A percentile compares a stretch with the other conserved stretches of the same genome.
Evolutionary conservation across 1,140 invertebrate genomes (phyloP).

Genomic region (Diorhabda sublineata): DNA sequence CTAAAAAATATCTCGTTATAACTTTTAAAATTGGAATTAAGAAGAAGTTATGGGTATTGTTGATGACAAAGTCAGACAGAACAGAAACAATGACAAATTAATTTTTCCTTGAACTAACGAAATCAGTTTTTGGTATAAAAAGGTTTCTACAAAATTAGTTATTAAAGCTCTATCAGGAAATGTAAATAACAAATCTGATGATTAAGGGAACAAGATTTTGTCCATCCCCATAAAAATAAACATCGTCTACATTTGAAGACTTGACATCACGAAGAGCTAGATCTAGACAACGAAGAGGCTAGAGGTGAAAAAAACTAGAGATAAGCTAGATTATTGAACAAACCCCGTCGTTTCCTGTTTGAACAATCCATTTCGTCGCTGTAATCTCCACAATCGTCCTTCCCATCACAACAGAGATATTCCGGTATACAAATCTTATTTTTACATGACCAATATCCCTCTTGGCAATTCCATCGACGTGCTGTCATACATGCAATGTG

Average conservation of each 20-base stretch:
- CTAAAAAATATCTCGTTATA: too few relatives aligned
- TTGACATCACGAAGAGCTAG: slow-evolving; percentile 20
- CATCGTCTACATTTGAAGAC: slow-evolving; percentile 20
- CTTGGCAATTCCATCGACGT: slow-evolving; percentile 42
- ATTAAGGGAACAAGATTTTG: neutral
- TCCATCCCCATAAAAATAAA: slow-evolving; percentile 4
- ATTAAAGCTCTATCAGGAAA: neutral
- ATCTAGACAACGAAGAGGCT: slow-evolving; percentile 4
- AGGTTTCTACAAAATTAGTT: neutral
- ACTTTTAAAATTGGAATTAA: too few relatives aligned
- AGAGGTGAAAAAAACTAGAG: neutral
- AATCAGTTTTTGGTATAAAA: neutral
- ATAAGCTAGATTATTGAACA: slow-evolving; percentile 32
- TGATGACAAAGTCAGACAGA: too few relatives aligned
- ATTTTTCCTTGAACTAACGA: too few relatives aligned
- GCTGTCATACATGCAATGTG: slow-evolving; percentile 35
- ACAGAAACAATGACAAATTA: too few relatives aligned
- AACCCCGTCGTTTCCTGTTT: slow-evolving; percentile 42
- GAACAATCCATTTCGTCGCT: slow-evolving; percentile 68
- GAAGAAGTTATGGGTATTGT: too few relatives aligned
- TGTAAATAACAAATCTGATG: neutral
- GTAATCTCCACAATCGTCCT: slow-evolving; percentile 64
- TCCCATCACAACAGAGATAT: slow-evolving; percentile 63
- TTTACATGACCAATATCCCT: slow-evolving; percentile 58
- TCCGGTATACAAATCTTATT: slow-evolving; percentile 59